Evolutionary conservation across 2,797 vertebrate genomes (phyloP), one percentile per base, ranked within the genome.

Genomic region (Coregonus suidteri): DNA sequence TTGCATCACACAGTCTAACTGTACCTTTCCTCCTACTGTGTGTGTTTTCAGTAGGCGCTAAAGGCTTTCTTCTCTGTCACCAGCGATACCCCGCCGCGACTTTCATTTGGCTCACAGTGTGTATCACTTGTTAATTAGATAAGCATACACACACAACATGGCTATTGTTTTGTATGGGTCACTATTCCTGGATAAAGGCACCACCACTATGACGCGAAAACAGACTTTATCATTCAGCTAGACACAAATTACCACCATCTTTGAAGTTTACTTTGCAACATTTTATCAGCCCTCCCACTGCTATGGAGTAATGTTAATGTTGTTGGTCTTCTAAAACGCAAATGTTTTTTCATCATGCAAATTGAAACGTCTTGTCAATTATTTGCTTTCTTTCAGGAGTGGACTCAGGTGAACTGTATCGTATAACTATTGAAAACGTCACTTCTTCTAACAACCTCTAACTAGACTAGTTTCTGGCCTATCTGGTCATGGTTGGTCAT

Each of bases 71-170:
- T 89, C 88, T 83, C 53, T 87, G 76, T 74, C 76, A 80, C 78
- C 81, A 77, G 75, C 37, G 82, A 88, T 54, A 83, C 79, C 92
- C 93, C 90, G 90, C 87, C 87, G 93, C 84, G 92, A 90, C 89
- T 93, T 93, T 93, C 88, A 93, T 94, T 93, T 92, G 87, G 90
- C 87, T 90, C 93, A 84, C 92, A 93, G 91, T 92, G 85, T 92
- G 92, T 73, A 83, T 88, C 83, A 88, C 82, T 86, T 84, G 85
- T 86, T 93, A 92, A 92, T 93, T 91, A 88, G 88, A 91, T 90
- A 78, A 90, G 79, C 86, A 77, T 75, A 52, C 64, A 67, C 76
- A 79, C 41, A 13, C 64, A 69, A 75, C 71, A 1, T n/a, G 81
- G 68, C 70, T 68, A 25, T 62, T 4, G 6, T 76, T 75, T 81